These are phyloP conservation scores for Peucedramus taeniatus DNA, from an alignment of 2,113 vertebrate species.

Conservation along the genomic window DNA sequence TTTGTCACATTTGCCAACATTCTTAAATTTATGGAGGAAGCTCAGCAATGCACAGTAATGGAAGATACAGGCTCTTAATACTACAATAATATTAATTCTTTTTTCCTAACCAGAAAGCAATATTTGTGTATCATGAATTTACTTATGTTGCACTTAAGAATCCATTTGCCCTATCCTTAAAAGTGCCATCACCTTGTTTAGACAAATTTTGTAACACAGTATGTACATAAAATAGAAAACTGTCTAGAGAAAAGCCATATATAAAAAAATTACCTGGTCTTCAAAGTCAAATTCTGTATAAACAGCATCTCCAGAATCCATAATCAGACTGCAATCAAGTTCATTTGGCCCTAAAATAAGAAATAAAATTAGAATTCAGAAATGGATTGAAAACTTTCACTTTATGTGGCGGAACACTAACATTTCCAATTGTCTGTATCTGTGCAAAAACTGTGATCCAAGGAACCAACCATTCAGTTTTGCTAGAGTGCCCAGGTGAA, in stretches of 20 bases:
- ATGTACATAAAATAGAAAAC: background rate
- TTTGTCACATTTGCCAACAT: background rate
- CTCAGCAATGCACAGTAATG: background rate
- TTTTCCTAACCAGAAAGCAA: background rate
- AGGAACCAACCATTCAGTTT: background rate
- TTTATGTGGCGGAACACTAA: background rate
- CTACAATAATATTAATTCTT: background rate
- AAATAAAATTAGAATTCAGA: constrained; percentile 4
- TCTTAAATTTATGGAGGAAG: background rate
- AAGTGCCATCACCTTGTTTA: background rate
- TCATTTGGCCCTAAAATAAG: constrained; percentile 80
- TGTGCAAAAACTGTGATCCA: background rate
- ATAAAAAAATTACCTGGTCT: constrained; percentile 81
- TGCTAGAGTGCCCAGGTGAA: background rate
- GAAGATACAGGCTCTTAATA: background rate
- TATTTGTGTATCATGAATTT: background rate
- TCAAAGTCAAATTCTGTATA: constrained; percentile 81
- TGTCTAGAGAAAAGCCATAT: background rate
- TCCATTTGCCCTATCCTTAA: background rate
- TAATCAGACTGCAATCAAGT: constrained; percentile 80
- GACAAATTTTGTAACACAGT: background rate
- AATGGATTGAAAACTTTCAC: background rate
- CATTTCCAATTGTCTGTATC: background rate
- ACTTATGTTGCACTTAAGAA: background rate
- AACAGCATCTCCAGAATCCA: constrained; percentile 77